Conservation (phyloP, 1,140 invertebrate species). For the Apis cerana region DNA sequence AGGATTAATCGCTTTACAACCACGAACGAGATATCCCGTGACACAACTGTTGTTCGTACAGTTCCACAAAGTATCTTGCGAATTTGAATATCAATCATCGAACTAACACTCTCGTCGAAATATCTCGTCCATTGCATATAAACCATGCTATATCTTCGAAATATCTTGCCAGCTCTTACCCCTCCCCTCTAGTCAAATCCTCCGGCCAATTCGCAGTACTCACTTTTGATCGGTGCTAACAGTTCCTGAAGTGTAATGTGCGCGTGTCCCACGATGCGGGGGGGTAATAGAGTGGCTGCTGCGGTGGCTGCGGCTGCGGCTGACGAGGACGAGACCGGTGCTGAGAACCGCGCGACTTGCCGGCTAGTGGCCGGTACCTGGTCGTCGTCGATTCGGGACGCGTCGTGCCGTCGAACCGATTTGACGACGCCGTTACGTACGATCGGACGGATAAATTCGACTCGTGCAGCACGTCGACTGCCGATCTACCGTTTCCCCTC, state of each 20-base stretch:
- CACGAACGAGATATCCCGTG: too few species aligned
- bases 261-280: constrained; percentile 73
- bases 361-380: constrained; percentile 58
- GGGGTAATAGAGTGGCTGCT: constrained; percentile 61
- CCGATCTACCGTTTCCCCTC: constrained; percentile 58
- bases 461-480: constrained; percentile 70
- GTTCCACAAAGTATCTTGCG: too few species aligned
- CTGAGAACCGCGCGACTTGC: constrained; percentile 58
- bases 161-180: too few species aligned
- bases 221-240: constrained; percentile 80
- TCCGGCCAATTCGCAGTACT: constrained; percentile 8
- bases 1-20: too few species aligned
- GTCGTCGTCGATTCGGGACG: constrained; percentile 59
- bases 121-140: too few species aligned
- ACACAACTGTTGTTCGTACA: too few species aligned
- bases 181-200: too few species aligned
- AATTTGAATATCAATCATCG: too few species aligned
- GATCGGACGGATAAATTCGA: constrained; percentile 79
- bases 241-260: constrained; percentile 78
- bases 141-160: too few species aligned
- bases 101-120: too few species aligned
- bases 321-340: constrained; percentile 59
- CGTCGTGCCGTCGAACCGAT: constrained; percentile 62
- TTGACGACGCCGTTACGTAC: constrained; percentile 73
- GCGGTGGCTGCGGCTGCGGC: constrained; percentile 58